Conservation (phyloP, 2,888 invertebrate species). For the Liopterus haemorrhoidalis region DNA sequence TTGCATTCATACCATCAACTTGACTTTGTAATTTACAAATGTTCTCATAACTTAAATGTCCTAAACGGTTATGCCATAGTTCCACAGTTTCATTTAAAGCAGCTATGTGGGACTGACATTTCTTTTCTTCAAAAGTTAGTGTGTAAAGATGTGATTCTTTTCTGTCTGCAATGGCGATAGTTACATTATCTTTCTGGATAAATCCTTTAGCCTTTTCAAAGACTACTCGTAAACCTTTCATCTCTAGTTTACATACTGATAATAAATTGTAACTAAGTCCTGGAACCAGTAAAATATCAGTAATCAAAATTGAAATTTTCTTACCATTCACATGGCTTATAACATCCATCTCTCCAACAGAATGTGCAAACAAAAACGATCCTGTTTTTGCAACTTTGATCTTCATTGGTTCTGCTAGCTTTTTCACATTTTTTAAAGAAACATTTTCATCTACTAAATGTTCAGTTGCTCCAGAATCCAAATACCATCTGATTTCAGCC, state of each 20-base stretch:
- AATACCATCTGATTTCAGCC: too few species aligned
- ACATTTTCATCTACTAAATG: conserved; percentile 24
- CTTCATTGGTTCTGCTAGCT: conserved; percentile 32
- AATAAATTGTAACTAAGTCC: conserved; percentile 4
- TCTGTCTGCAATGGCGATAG: too few species aligned
- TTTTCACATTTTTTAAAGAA: conserved; percentile 20
- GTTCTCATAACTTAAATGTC: too few species aligned
- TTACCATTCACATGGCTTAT: neutral
- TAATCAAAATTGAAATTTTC: neutral
- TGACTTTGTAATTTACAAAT: too few species aligned
- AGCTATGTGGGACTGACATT: too few species aligned
- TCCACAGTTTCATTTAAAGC: too few species aligned
- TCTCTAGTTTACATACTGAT: conserved; percentile 6
- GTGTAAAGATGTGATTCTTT: too few species aligned
- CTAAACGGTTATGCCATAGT: too few species aligned
- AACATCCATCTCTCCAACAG: neutral
- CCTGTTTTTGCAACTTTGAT: conserved; percentile 35
- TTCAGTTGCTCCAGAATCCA: conserved; percentile 34
- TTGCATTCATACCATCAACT: too few species aligned
- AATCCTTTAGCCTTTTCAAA: conserved; percentile 4
- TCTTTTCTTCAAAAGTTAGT: too few species aligned
- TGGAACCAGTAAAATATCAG: conserved; percentile 5
- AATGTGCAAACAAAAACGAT: neutral
- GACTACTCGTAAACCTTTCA: neutral
- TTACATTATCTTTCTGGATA: too few species aligned